phyloP scores from a whole-genome alignment of 2,113 vertebrate species.

The Paramormyrops kingsleyae region DNA sequence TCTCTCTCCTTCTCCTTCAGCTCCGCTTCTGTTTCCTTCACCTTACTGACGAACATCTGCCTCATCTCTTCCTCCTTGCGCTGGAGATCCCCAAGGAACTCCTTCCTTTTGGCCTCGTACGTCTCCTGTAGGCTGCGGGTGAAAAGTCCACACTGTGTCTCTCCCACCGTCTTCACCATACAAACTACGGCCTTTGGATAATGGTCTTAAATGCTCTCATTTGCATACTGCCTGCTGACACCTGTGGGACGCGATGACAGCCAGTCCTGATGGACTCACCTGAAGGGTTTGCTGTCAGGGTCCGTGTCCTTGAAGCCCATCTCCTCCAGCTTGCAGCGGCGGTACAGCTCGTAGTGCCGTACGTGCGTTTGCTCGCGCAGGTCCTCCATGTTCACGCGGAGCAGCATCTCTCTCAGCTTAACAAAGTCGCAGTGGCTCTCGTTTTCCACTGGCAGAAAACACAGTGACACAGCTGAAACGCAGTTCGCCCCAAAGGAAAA shows the following conservation, averaged over 20 bases:
- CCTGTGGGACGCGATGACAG: background rate
- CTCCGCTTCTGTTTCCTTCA: background rate
- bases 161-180: background rate
- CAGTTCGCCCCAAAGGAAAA: background rate
- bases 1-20: background rate
- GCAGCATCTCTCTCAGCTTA: background rate
- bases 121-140: background rate
- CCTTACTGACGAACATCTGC: background rate
- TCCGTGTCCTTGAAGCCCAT: conserved; percentile 99
- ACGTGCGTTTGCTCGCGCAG: background rate
- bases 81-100: background rate
- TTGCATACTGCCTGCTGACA: background rate
- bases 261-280: conserved; percentile 52
- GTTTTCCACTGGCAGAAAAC: background rate
- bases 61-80: background rate
- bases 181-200: background rate
- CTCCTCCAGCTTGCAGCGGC: conserved; percentile 95
- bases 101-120: background rate
- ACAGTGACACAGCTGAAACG: background rate
- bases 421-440: background rate
- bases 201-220: background rate
- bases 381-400: background rate
- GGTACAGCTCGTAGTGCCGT: conserved; percentile 88
- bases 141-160: background rate
- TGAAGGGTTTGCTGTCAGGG: conserved; percentile 97